Evolutionary conservation across 2,113 vertebrate genomes (phyloP).

Genomic region (Pelodiscus sinensis): DNA sequence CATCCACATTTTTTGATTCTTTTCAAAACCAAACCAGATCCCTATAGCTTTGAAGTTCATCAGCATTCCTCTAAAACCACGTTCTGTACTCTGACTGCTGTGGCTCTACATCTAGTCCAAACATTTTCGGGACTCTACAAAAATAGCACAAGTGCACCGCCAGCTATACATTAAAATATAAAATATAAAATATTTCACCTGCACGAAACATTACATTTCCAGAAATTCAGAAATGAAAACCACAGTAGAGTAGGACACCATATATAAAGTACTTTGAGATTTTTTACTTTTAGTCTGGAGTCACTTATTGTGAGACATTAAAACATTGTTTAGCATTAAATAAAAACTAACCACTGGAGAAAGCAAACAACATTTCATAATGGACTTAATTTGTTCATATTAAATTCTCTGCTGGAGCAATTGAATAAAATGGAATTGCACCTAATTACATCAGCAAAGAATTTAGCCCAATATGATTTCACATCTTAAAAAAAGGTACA

Average conservation of each 20-base stretch:
- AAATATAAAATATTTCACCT: not conserved
- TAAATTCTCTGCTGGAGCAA: not conserved
- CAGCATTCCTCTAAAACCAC: not conserved
- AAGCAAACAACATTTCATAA: not conserved
- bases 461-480: not conserved
- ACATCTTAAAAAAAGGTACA: not conserved
- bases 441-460: not conserved
- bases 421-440: not conserved
- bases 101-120: not conserved
- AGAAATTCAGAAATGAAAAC: not conserved
- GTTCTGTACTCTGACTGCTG: not conserved
- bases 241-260: not conserved
- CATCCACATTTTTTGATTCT: rapidly evolving
- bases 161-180: not conserved
- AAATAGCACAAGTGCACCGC: not conserved
- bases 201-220: not conserved
- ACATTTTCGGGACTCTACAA: not conserved
- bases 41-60: not conserved
- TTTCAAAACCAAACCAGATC: not conserved
- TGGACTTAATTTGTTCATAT: not conserved
- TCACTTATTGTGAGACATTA: not conserved
- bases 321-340: not conserved
- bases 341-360: not conserved
- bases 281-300: not conserved
- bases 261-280: not conserved